Evolutionary conservation across 2,113 vertebrate genomes (phyloP).

Genomic region (Mormoops blainvillei): DNA sequence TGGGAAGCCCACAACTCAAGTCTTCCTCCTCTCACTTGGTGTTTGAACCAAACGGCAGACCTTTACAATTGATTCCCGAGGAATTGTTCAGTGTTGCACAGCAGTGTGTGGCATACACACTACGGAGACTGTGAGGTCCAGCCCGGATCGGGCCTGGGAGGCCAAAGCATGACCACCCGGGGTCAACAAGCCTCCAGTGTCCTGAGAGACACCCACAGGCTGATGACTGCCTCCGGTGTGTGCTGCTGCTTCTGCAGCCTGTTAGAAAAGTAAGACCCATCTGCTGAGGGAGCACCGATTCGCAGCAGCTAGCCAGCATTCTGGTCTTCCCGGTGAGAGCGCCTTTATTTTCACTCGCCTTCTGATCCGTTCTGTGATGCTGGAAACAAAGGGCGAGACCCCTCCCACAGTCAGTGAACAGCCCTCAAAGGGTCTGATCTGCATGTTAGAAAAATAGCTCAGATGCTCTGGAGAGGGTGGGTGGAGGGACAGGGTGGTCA

Average conservation of each 20-base stretch:
- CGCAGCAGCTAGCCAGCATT: neutral
- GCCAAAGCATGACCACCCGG: neutral
- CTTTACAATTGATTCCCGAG: neutral
- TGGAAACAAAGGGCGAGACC: neutral
- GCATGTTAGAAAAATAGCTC: neutral
- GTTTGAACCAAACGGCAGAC: neutral
- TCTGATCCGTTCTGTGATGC: neutral
- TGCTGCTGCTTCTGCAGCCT: neutral
- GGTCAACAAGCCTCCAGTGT: neutral
- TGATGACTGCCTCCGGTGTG: rapidly evolving
- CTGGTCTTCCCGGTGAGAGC: neutral
- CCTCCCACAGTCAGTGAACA: neutral
- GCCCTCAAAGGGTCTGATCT: neutral
- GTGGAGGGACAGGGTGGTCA: neutral
- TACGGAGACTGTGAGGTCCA: neutral
- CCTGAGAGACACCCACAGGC: neutral
- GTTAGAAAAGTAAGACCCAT: neutral
- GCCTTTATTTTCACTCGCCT: rapidly evolving
- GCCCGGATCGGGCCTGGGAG: neutral
- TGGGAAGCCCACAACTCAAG: neutral
- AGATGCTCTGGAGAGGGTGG: neutral
- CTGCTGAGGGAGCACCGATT: neutral
- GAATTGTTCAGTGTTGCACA: neutral
- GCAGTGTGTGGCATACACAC: neutral
- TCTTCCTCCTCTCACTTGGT: neutral